phyloP scores from a whole-genome alignment of 2,113 vertebrate species.

The Sus scrofa region DNA sequence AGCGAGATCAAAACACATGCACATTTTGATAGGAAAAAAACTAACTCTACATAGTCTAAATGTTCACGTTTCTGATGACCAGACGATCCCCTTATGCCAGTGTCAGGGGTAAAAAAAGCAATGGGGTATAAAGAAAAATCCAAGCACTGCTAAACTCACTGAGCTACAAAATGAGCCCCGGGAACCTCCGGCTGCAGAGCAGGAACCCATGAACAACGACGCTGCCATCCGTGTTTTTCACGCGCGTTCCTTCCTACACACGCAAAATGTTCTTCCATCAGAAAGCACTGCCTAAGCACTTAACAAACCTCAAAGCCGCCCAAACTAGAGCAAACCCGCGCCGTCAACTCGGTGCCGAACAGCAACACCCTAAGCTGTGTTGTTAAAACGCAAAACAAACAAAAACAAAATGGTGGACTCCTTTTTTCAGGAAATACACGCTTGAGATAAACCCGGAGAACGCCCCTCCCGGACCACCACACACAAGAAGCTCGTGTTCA shows the following conservation, averaged over 20 bases:
- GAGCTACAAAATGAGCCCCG: accelerated
- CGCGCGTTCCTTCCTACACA: accelerated
- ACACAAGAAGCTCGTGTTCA: too few relatives aligned
- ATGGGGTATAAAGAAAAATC: background rate
- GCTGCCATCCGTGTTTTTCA: accelerated
- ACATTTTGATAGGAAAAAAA: background rate
- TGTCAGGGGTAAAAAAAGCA: accelerated
- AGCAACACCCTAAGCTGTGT: background rate
- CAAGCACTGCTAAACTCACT: accelerated
- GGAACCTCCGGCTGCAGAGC: accelerated
- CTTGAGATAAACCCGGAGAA: background rate
- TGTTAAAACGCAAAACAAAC: background rate
- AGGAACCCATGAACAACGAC: accelerated
- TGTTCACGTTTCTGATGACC: background rate
- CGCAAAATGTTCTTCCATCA: background rate
- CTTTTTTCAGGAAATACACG: background rate
- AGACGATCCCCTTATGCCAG: background rate
- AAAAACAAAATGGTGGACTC: background rate
- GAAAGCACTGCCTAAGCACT: background rate
- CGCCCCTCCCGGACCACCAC: accelerated
- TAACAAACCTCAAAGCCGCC: background rate
- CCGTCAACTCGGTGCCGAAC: accelerated
- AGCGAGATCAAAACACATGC: background rate
- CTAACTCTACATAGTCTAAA: too few relatives aligned
- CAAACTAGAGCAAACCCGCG: background rate